Conservation (phyloP, 2,888 invertebrate species). For the Sinotaia quadrata region DNA sequence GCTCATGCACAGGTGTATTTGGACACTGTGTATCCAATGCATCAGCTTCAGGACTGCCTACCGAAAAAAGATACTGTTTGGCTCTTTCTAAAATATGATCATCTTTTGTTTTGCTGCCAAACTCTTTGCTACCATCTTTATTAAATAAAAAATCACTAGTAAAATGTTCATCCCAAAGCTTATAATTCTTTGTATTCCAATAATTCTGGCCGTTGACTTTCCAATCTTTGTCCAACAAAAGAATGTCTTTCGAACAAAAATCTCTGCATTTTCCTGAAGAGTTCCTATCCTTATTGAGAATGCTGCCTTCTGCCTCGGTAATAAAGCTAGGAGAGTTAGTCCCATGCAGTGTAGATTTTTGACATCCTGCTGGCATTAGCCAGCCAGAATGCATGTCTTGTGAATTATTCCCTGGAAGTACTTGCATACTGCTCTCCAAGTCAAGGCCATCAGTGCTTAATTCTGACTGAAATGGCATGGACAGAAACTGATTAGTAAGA, state of each 20-base stretch:
- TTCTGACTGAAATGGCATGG: slow-evolving; percentile 48
- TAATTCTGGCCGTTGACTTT: not conserved
- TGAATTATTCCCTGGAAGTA: not conserved
- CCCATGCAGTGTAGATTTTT: not conserved
- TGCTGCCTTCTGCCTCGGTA: not conserved
- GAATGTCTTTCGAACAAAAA: slow-evolving; percentile 32
- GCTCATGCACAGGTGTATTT: not conserved
- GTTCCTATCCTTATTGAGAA: too few species aligned
- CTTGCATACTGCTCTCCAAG: slow-evolving; percentile 15
- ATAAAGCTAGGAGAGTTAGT: not conserved
- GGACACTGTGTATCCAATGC: not conserved
- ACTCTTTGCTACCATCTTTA: not conserved
- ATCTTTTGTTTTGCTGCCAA: slow-evolving; percentile 24
- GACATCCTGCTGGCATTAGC: too few species aligned
- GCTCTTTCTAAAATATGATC: slow-evolving; percentile 49
- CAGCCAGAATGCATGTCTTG: not conserved
- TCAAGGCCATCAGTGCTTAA: slow-evolving; percentile 24
- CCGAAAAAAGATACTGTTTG: slow-evolving; percentile 45
- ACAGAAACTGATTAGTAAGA: slow-evolving; percentile 53
- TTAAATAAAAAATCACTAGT: not conserved
- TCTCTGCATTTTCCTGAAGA: too few species aligned
- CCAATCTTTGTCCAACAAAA: not conserved
- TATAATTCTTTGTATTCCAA: not conserved
- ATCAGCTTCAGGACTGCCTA: not conserved
- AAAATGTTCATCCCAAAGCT: not conserved